These are phyloP conservation scores for Trichogramma pretiosum DNA, from an alignment of 1,140 invertebrate genomes.

Conservation along the genomic window DNA sequence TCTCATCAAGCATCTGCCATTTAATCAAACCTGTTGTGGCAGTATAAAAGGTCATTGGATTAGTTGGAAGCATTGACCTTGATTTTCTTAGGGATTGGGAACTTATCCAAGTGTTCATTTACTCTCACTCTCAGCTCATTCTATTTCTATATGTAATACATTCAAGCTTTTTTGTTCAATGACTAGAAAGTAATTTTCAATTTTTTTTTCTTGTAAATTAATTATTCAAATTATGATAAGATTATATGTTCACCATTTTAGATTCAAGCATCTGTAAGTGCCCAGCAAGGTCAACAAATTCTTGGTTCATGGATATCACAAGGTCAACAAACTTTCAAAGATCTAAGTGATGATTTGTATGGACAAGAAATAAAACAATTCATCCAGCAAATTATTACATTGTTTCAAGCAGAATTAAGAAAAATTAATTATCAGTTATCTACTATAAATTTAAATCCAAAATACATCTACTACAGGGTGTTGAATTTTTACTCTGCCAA, in stretches of 20 bases:
- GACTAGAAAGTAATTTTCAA: background rate
- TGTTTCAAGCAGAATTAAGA: slow-evolving; percentile 30
- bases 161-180: background rate
- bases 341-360: slow-evolving; percentile 34
- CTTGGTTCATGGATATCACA: slow-evolving; percentile 31
- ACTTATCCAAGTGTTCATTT: slow-evolving; percentile 3
- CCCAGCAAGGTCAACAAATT: slow-evolving; percentile 39
- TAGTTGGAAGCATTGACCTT: slow-evolving; percentile 12
- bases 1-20: background rate
- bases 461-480: slow-evolving; percentile 32
- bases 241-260: slow-evolving; percentile 18
- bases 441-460: slow-evolving; percentile 29
- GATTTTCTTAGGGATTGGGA: slow-evolving; percentile 5
- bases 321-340: slow-evolving; percentile 28
- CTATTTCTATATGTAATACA: background rate
- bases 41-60: slow-evolving; percentile 2
- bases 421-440: slow-evolving; percentile 31
- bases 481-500: slow-evolving; percentile 22
- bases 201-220: background rate
- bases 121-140: background rate
- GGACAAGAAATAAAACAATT: slow-evolving; percentile 33
- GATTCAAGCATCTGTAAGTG: slow-evolving; percentile 36
- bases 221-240: background rate
- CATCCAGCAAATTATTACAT: slow-evolving; percentile 26
- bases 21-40: background rate